Base-by-base conservation (phyloP, 1,140 invertebrate species). In the Macrostomum lignano region DNA sequence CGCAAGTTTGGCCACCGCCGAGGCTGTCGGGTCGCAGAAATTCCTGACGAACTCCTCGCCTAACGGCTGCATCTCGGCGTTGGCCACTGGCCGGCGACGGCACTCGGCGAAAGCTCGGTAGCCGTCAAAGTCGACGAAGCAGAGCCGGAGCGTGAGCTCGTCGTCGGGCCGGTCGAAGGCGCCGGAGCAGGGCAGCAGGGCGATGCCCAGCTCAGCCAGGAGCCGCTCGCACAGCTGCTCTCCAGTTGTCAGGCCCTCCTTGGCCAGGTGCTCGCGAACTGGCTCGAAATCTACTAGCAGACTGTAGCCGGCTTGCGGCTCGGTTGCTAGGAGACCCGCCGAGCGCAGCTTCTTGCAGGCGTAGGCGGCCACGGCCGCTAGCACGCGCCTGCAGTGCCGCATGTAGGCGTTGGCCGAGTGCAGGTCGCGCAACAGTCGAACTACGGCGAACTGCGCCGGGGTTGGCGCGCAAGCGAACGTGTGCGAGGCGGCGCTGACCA, bases 111-210 rank as follows among this genome's bases (percentile, higher is more conserved):
- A 25, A 4, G 49, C 48, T 6, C 36, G 24, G 9, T 26, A 37
- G 2, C 52, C 52, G 35, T 52, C 45, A 41, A 53, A 53, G 33
- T 51, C 44, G 20, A 55, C 46, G 35, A 40, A 55, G 38, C 50
- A 53, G 6, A 55, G 37, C 11, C 52, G 35, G 9, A 42, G 41
- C 3, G 52, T 55, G 2, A 55, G 40, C 28, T 52, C 48, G 11
- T 41, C 37, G 4, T 38, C 23, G 13, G 46, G 48, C 11, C 48
- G 38, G 1, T 49, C 36, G 29, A 51, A 50, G 0, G 44, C 44
- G 5, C 50, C 50, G 17, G 47, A 48, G 25, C 51, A 46, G 3
- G 50, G 43, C 48, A 48, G 48, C 29, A 50, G 37, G n/a, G n/a
- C n/a, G n/a, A n/a, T n/a, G n/a, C n/a, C n/a, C n/a, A n/a, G n/a